These are phyloP conservation scores for Cercocebus atys DNA, from an alignment of 2,113 vertebrate species.

Conservation along the genomic window DNA sequence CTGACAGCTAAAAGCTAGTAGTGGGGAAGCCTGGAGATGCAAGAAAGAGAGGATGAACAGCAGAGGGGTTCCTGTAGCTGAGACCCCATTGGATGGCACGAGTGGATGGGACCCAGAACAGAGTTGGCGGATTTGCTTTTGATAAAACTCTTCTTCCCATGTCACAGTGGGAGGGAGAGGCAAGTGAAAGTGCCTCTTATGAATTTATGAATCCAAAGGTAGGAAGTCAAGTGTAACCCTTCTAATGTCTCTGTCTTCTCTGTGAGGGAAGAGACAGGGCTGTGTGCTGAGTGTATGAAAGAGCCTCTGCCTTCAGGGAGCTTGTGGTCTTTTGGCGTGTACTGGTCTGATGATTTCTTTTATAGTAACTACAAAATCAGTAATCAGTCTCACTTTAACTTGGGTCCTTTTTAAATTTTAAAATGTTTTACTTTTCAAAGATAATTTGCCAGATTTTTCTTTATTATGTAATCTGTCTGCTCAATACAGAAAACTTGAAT, in stretches of 20 bases:
- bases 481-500: background rate
- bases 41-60: background rate
- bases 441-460: background rate
- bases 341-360: background rate
- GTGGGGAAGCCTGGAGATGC: background rate
- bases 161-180: background rate
- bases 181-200: background rate
- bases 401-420: background rate
- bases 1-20: background rate
- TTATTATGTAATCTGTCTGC: slow-evolving; percentile 6
- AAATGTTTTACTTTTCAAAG: slow-evolving; percentile 28
- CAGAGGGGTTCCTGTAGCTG: accelerated
- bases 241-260: background rate
- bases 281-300: background rate
- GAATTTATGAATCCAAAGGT: background rate
- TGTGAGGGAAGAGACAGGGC: background rate
- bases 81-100: background rate
- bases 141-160: background rate
- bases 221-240: background rate
- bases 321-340: background rate
- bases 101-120: background rate
- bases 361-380: background rate
- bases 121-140: background rate
- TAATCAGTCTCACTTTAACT: background rate
- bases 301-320: background rate